phyloP scores from a whole-genome alignment of 2,888 invertebrate genomes.

The Chymomyza caudatula region DNA sequence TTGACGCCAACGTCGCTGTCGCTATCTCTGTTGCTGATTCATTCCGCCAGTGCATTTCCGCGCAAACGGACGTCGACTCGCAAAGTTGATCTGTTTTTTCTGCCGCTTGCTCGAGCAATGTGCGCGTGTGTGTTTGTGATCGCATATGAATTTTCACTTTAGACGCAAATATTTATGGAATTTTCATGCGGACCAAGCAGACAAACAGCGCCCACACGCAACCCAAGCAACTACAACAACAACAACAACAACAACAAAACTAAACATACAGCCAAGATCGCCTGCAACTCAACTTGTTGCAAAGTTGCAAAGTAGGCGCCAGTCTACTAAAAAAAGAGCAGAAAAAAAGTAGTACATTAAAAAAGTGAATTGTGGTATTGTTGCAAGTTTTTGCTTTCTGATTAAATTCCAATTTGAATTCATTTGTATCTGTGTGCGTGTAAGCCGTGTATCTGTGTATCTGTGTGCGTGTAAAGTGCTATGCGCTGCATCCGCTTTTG shows the following conservation, averaged over 20 bases:
- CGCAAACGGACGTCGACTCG: conserved; percentile 46
- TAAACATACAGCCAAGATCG: no score
- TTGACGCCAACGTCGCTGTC: background rate
- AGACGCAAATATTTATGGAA: conserved; percentile 9
- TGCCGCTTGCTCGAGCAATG: background rate
- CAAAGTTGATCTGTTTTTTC: background rate
- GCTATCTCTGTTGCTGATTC: conserved; percentile 20
- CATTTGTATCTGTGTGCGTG: conserved; percentile 5
- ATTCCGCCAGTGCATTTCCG: conserved; percentile 49
- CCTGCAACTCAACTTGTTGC: conserved; percentile 4
- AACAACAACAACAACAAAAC: background rate
- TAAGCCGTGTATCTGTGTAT: background rate
- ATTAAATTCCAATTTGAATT: conserved; percentile 24
- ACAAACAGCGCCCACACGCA: conserved; percentile 10
- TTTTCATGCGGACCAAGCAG: conserved; percentile 3
- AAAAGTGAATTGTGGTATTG: conserved; percentile 11
- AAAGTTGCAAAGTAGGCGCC: conserved; percentile 7
- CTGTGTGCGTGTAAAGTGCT: background rate
- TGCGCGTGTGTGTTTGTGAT: background rate
- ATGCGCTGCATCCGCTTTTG: conserved; percentile 1
- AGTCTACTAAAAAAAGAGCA: background rate
- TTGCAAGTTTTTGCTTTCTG: conserved; percentile 6
- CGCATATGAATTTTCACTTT: conserved; percentile 31
- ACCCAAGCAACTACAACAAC: background rate
- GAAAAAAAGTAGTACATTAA: background rate